phyloP scores from a whole-genome alignment of 2,888 invertebrate genomes.

The Elmis aenea region DNA sequence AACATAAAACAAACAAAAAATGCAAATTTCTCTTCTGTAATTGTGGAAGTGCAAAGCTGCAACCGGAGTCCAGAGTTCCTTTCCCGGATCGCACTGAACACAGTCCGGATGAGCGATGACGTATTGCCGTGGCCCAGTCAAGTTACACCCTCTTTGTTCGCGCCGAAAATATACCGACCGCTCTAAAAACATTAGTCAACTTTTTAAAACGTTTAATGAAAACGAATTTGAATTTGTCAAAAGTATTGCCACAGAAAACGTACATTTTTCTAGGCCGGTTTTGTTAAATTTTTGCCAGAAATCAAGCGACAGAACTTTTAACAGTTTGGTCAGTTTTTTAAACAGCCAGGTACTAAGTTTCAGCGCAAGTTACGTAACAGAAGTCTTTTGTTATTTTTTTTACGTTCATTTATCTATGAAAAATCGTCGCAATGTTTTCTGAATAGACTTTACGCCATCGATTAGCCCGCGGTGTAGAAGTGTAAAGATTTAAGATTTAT shows the following conservation, averaged over 20 bases:
- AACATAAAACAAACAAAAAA: no score
- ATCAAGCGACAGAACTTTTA: no score
- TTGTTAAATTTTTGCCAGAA: no score
- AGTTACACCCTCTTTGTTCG: slow-evolving; percentile 34
- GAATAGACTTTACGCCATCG: slow-evolving; percentile 16
- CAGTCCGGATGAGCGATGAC: slow-evolving; percentile 43
- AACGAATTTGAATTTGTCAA: slow-evolving; percentile 18
- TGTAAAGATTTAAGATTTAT: background rate
- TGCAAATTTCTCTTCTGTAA: no score
- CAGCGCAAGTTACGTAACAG: no score
- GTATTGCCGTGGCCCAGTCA: slow-evolving; percentile 38
- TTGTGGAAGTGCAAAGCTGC: slow-evolving; percentile 24
- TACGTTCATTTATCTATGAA: no score
- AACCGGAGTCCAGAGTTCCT: slow-evolving; percentile 25
- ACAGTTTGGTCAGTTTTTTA: no score
- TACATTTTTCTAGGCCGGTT: slow-evolving; percentile 5
- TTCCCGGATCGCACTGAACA: slow-evolving; percentile 35
- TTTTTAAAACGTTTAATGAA: no score
- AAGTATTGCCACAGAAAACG: slow-evolving; percentile 27
- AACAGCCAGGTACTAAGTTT: no score
- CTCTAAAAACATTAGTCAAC: slow-evolving; percentile 30
- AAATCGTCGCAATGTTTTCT: no score
- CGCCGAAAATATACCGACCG: slow-evolving; percentile 27
- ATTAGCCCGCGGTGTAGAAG: slow-evolving; percentile 13
- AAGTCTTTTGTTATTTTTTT: no score